A percentile compares a stretch with the other conserved stretches of the same genome.
Conservation (phyloP, 37 sponge, comb jelly and placozoan species). For the Lycopodina hypogea region DNA sequence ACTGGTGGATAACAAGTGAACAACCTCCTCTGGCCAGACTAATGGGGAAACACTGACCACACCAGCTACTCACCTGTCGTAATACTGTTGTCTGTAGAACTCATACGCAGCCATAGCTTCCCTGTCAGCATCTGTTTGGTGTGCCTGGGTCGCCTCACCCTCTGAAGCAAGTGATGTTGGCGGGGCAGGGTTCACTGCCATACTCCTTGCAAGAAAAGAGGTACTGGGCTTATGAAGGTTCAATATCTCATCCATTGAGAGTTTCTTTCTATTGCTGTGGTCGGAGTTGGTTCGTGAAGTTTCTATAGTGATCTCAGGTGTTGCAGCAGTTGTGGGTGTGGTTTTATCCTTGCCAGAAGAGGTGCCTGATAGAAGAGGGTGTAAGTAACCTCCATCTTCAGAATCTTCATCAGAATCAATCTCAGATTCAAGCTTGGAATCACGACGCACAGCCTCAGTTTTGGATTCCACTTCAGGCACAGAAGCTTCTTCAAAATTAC, state of each 20-base stretch:
- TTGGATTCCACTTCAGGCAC: too few species aligned
- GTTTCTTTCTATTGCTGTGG: background rate
- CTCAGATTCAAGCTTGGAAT: background rate
- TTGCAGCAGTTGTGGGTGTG: background rate
- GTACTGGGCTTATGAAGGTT: background rate
- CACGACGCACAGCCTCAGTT: too few species aligned
- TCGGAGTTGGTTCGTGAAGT: background rate
- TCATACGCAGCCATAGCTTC: slow-evolving; percentile 5
- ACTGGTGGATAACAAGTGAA: too few species aligned
- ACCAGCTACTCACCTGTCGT: background rate
- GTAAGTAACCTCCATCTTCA: slow-evolving; percentile 67
- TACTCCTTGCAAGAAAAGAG: background rate
- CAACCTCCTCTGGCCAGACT: too few species aligned
- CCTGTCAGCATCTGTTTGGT: background rate
- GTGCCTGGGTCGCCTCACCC: background rate
- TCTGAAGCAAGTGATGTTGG: background rate
- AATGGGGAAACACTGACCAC: too few species aligned
- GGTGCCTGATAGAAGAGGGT: slow-evolving; percentile 58
- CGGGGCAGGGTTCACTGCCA: slow-evolving; percentile 6
- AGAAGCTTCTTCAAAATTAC: background rate
- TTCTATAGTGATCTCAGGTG: background rate
- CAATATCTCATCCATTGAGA: background rate
- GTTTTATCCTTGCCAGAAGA: background rate
- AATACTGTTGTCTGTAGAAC: background rate
- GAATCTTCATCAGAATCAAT: slow-evolving; percentile 58